Evolutionary conservation across 2,888 invertebrate species (phyloP), one percentile per base, ranked within the genome.

Genomic region (Alsophila aescularia): DNA sequence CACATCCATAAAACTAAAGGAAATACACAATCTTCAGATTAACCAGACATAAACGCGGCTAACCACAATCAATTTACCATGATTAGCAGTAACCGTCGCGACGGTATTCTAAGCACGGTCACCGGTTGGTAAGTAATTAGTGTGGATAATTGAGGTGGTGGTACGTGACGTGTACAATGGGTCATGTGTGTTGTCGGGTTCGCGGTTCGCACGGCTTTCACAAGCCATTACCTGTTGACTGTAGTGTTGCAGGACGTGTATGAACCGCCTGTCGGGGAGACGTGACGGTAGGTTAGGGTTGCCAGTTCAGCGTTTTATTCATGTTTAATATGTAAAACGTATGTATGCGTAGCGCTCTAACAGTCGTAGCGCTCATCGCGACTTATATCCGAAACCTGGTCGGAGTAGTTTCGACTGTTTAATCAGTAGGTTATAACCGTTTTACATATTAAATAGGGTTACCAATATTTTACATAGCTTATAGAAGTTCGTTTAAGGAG

Each of bases 191-290:
- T 63, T 60, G 66, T 54, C 61, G 71, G 53, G 41, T 42, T 16
- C 32, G 18, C 42, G 69, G 81, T 87, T 89, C 87, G 78, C 88
- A 86, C 80, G 81, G 76, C 85, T 87, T 88, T 89, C 87, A 78
- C 87, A 75, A 77, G 58, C 73, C 79, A 87, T 86, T 85, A 82
- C 76, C 64, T 72, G 75, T 65, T 69, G 60, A 76, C 64, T 72
- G 75, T 65, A 68, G 60, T 50, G 45, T 52, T 66, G 60, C 71
- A 85, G 85, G 86, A 85, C 79, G 80, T 77, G 74, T 74, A 69
- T 70, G 69, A 69, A 65, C 63, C 69, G 70, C 34, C 21, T 55
- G 40, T 50, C 27, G 53, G 43, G 51, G 41, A 66, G 55, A 70
- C 65, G 66, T 64, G 70, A 64, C 45, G 50, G 37, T 21, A 39